Conservation (phyloP, 2,113 vertebrate species). For the Romanogobio albipinnatus region DNA sequence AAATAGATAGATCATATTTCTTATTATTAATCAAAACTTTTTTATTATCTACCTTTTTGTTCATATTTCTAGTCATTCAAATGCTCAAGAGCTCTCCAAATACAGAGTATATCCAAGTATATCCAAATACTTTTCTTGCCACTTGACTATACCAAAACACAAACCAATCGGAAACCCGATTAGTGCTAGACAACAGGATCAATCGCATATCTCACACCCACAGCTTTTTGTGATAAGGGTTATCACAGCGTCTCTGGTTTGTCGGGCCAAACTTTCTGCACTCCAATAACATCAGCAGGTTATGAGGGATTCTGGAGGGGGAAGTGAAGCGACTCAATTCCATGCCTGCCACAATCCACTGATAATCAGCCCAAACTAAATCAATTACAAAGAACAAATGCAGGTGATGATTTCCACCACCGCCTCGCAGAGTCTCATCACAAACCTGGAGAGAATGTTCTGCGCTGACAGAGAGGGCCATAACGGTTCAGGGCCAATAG, state of each 20-base stretch:
- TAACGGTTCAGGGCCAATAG: slow-evolving; percentile 15
- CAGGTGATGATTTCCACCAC: slow-evolving; percentile 50
- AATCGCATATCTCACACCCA: slow-evolving; percentile 59
- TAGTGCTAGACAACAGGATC: slow-evolving; percentile 54
- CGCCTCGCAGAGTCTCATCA: slow-evolving; percentile 30
- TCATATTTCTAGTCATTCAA: background rate
- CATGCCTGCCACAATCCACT: slow-evolving; percentile 62
- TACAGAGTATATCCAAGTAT: background rate
- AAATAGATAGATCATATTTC: too few species aligned
- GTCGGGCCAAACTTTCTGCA: slow-evolving; percentile 52
- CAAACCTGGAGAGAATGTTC: slow-evolving; percentile 26
- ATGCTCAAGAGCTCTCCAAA: background rate
- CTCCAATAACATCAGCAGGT: slow-evolving; percentile 68
- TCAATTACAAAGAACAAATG: slow-evolving; percentile 71
- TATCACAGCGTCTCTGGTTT: slow-evolving; percentile 56
- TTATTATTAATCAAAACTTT: too few species aligned
- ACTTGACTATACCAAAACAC: slow-evolving; percentile 10
- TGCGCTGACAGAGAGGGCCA: background rate
- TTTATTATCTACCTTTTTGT: too few species aligned
- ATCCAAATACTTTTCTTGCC: slow-evolving; percentile 8
- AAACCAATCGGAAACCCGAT: slow-evolving; percentile 59
- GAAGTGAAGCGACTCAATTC: slow-evolving; percentile 62
- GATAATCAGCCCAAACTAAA: slow-evolving; percentile 69
- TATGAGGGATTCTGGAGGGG: slow-evolving; percentile 67
- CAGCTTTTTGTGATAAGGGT: slow-evolving; percentile 60